These are phyloP conservation scores for Lampris incognitus DNA, from an alignment of 2,113 vertebrate genomes.

Conservation along the genomic window DNA sequence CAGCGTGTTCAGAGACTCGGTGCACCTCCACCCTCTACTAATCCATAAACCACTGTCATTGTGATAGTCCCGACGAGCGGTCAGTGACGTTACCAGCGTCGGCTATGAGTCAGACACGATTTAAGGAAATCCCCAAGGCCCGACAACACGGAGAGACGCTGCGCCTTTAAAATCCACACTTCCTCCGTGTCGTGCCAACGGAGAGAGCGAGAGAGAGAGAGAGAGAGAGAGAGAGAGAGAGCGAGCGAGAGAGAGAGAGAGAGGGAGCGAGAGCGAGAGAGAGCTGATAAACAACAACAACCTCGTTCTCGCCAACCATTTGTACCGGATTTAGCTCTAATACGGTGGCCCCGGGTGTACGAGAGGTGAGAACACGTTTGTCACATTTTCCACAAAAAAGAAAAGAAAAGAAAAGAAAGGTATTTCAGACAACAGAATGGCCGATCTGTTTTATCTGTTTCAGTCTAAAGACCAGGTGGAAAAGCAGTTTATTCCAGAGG, in stretches of 20 bases:
- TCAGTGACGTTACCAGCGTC: slow-evolving; percentile 59
- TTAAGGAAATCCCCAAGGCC: slow-evolving; percentile 76
- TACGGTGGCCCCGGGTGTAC: slow-evolving; percentile 12
- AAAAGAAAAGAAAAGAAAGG: no score
- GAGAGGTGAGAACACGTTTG: slow-evolving; percentile 33
- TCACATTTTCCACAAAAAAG: neutral
- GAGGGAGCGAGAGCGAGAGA: slow-evolving; percentile 27
- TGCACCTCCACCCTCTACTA: slow-evolving; percentile 40
- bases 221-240: no score
- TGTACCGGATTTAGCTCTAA: slow-evolving; percentile 42
- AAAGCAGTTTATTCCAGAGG: slow-evolving; percentile 4
- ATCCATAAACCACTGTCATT: slow-evolving; percentile 34
- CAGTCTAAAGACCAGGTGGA: neutral
- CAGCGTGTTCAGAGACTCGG: slow-evolving; percentile 27
- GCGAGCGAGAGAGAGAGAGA: slow-evolving; percentile 26
- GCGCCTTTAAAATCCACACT: slow-evolving; percentile 69
- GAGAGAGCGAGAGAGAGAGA: slow-evolving; percentile 12
- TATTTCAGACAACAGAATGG: neutral
- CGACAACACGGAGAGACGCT: slow-evolving; percentile 45
- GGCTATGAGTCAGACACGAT: slow-evolving; percentile 57
- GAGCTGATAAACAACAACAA: slow-evolving; percentile 70
- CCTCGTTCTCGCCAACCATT: slow-evolving; percentile 26
- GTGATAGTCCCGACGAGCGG: slow-evolving; percentile 19
- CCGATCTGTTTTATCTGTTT: neutral
- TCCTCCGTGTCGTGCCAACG: slow-evolving; percentile 42